Conservation (phyloP, 2,113 vertebrate species). For the Neogobius melanostomus region DNA sequence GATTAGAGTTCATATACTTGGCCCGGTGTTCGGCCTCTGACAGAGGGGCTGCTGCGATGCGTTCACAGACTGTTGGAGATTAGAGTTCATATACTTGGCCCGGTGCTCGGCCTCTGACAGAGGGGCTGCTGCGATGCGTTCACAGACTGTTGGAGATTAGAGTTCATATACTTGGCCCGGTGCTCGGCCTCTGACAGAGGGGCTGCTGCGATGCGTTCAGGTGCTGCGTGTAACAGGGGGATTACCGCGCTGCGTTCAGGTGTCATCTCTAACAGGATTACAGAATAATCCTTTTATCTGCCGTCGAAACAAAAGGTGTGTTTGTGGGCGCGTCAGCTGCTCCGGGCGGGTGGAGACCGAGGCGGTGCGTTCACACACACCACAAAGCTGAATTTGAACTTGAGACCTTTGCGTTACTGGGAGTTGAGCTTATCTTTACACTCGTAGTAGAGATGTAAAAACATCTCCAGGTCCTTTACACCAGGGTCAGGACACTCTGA, state of each 20-base stretch:
- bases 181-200: background rate
- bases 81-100: too few species aligned
- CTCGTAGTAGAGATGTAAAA: too few species aligned
- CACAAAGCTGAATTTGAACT: too few species aligned
- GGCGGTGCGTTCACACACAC: background rate
- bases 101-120: background rate
- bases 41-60: too few species aligned
- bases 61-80: too few species aligned
- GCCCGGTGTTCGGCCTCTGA: too few species aligned
- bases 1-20: too few species aligned
- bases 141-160: background rate
- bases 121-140: background rate
- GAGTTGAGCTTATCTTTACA: too few species aligned
- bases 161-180: too few species aligned
- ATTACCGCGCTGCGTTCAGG: background rate
- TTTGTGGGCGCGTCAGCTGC: background rate
- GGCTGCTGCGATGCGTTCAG: background rate
- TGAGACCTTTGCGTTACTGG: too few species aligned
- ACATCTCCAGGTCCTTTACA: too few species aligned
- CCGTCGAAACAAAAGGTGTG: background rate
- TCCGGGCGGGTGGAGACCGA: background rate
- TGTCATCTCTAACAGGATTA: constrained; percentile 2
- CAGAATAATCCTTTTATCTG: background rate
- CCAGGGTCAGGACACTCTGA: too few species aligned
- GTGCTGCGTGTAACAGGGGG: background rate